These are phyloP conservation scores for Sarcophilus harrisii DNA, from an alignment of 2,797 vertebrate species.

Conservation along the genomic window DNA sequence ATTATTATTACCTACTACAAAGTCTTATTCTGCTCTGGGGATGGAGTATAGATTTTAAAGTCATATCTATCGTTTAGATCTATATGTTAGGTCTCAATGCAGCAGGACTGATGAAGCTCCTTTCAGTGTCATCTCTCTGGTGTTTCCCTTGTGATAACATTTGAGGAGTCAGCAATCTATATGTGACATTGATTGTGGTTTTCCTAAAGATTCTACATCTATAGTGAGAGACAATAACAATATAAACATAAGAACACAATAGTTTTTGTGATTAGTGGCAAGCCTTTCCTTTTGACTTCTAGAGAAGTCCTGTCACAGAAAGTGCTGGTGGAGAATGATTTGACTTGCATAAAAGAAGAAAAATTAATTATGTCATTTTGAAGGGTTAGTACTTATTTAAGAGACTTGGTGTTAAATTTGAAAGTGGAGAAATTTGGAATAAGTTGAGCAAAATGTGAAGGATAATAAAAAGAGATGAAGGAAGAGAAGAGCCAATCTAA, in stretches of 20 bases:
- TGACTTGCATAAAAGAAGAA: not conserved
- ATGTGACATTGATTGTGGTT: not conserved
- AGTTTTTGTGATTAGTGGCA: not conserved
- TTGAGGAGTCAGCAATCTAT: not conserved
- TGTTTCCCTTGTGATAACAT: not conserved
- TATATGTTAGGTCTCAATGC: too few relatives aligned
- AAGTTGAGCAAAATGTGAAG: not conserved
- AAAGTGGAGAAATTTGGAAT: not conserved
- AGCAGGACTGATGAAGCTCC: not conserved
- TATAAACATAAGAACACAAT: not conserved
- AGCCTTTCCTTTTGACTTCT: not conserved
- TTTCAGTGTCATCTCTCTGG: not conserved
- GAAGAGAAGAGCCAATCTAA: not conserved
- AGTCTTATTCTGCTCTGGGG: not conserved
- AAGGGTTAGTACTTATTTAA: not conserved
- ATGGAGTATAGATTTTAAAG: not conserved
- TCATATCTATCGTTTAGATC: not conserved
- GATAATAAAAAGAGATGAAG: not conserved
- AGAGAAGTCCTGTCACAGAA: not conserved
- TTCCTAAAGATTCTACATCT: not conserved
- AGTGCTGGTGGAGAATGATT: not conserved
- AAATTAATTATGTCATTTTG: not conserved
- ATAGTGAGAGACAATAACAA: not conserved
- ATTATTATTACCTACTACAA: not conserved
- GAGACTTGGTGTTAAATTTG: not conserved